Base-by-base conservation (phyloP, 2,888 invertebrate species). In the Noctua pronuba region DNA sequence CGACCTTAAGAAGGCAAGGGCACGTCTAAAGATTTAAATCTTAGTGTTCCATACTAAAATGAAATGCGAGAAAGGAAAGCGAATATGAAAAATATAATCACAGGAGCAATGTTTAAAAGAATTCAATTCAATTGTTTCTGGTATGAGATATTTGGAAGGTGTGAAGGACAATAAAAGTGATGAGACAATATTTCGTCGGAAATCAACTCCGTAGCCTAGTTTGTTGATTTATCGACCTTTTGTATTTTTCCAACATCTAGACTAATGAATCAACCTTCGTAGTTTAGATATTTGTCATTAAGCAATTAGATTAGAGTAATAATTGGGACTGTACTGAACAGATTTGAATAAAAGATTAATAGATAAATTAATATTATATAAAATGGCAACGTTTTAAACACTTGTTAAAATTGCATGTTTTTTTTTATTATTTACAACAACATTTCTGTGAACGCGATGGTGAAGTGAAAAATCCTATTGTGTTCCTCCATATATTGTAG, bases 221-320 rank as follows among this genome's bases (percentile, higher is more conserved):
- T 46, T 64, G 58, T 81, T 82, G 74, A 74, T 80, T 84, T 78
- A 73, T 73, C 60, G n/a, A 70, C 75, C 52, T 86, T 92, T 92
- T 93, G 92, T 94, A 93, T 93, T 93, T 93, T 93, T 93, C 89
- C 92, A 92, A 92, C 84, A 90, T 88, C 84, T 93, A 92, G 91
- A 90, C 90, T 90, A 91, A 91, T 86, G 85, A 89, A 88, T 79
- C 76, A 82, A 85, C 79, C 87, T 91, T 89, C 73, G 86, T 93
- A 92, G 92, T 86, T 90, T 93, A 94, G 90, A 83, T 76, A 85
- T 84, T 89, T 86, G 84, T 82, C 85, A 86, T 81, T 91, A 90
- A 90, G 88, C 77, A 70, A 69, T 77, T 75, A 77, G 82, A 80
- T 88, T 84, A 79, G 13, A 86, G 90, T 92, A 89, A 90, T 91